Evolutionary conservation across 2,888 invertebrate species (phyloP), one percentile per base, ranked within the genome.

Genomic region (Diabrotica balteata): DNA sequence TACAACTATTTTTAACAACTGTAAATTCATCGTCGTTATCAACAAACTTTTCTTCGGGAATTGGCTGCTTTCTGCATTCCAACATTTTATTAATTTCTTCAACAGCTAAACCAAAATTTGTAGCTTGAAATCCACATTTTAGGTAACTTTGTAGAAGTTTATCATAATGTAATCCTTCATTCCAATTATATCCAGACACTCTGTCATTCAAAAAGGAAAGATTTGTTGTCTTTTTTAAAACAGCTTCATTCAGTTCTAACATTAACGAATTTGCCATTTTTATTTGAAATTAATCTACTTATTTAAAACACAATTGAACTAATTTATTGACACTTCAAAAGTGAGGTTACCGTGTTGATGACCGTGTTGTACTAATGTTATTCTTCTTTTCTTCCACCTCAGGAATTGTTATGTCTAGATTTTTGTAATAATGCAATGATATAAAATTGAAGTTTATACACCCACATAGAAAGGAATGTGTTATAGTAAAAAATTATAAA

Each of bases 41-140:
- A 0, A 85, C 82, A 76, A 91, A 85, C 60, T 88, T 87, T 69
- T 93, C 93, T 73, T 88, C 87, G 0, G 89, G 86, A 52, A 96
- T 81, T 0, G 92, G 90, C 72, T 90, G 83, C 10, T 89, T 87
- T 74, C 95, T 89, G 78, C 89, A 90, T 81, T 90, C 88, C 59
- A 95, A 86, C 98, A 98, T 98, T 87, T 90, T 92, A 77, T 95
- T 93, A 70, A 98, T 92, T 88, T 98, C 97, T 61, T 91, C 87
- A 0, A 98, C 91, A 0, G 97, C 96, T 78, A 91, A 85, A 0
- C 96, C 97, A 81, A 98, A 93, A 86, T 93, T 96, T 0, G 97
- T 97, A 0, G 98, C 97, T 87, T 99, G 99, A 84, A 99, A 98
- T n/a, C 99, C 99, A 22, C 93, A 93, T 66, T 88, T 86, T 45